Conservation (phyloP, 2,888 invertebrate genomes). For the Aporophyla lueneburgensis region DNA sequence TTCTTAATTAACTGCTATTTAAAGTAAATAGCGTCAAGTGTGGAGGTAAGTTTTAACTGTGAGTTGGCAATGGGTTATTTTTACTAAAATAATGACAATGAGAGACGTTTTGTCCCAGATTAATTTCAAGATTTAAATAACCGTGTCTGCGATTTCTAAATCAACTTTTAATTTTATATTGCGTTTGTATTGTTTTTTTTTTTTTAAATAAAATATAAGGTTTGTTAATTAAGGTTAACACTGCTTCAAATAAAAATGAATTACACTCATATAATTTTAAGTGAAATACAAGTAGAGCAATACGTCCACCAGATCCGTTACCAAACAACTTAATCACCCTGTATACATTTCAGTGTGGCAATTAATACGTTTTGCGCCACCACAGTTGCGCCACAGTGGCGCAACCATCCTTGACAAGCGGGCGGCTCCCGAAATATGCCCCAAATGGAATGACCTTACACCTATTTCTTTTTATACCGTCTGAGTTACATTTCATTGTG, state of each 20-base stretch:
- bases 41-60: constrained; percentile 8
- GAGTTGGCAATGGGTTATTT: constrained; percentile 32
- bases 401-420: constrained; percentile 73
- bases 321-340: constrained; percentile 64
- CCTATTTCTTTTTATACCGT: constrained; percentile 39
- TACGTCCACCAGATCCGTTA: not conserved
- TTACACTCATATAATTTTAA: not conserved
- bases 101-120: constrained; percentile 31
- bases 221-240: not conserved
- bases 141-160: not conserved
- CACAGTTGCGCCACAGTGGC: constrained; percentile 72
- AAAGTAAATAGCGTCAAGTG: constrained; percentile 54
- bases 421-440: constrained; percentile 70
- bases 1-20: constrained; percentile 61
- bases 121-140: not conserved
- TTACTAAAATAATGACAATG: constrained; percentile 18
- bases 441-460: constrained; percentile 58
- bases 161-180: not conserved
- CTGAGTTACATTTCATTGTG: constrained; percentile 13
- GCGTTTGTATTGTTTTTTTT: not conserved
- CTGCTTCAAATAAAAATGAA: not conserved
- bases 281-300: not conserved
- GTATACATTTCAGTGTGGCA: constrained; percentile 73
- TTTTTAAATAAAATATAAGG: no score
- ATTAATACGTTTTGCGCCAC: constrained; percentile 80